These are phyloP conservation scores for Phenganax subtilis DNA, from an alignment of 92 coral and sea anemone genomes.

Conservation along the genomic window DNA sequence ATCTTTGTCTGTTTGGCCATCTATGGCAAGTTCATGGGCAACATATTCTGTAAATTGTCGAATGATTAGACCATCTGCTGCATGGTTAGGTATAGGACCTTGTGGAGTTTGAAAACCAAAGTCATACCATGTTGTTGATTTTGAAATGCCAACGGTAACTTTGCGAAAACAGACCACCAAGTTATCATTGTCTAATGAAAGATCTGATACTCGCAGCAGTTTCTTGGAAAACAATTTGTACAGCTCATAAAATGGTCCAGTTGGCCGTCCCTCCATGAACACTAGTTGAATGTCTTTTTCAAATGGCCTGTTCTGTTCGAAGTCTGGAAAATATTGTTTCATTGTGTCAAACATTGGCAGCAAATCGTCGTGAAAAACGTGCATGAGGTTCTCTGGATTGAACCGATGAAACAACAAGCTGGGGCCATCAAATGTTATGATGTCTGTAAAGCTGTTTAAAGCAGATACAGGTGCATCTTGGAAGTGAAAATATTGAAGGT, in stretches of 20 bases:
- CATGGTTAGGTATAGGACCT: constrained; percentile 59
- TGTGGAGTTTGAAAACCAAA: constrained; percentile 86
- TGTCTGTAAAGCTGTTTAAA: constrained; percentile 50
- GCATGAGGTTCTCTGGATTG: constrained; percentile 88
- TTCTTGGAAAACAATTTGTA: constrained; percentile 64
- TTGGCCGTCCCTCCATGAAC: constrained; percentile 80
- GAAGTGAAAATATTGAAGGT: constrained; percentile 80
- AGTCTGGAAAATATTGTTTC: constrained; percentile 31
- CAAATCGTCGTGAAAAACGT: constrained; percentile 85
- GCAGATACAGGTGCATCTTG: constrained; percentile 67
- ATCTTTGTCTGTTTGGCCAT: constrained; percentile 4
- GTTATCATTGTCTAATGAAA: constrained; percentile 39
- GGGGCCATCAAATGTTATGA: constrained; percentile 61
- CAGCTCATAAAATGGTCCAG: constrained; percentile 63
- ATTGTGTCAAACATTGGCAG: constrained; percentile 75
- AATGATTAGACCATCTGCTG: constrained; percentile 51
- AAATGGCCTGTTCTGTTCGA: constrained; percentile 50
- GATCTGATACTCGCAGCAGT: constrained; percentile 43
- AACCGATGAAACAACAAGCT: constrained; percentile 81
- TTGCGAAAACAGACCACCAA: constrained; percentile 70
- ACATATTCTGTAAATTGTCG: constrained; percentile 64
- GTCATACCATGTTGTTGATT: constrained; percentile 90
- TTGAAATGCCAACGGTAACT: constrained; percentile 77
- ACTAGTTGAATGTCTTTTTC: constrained; percentile 59
- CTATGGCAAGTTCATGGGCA: constrained; percentile 52